Evolutionary conservation across 1,140 invertebrate species (phyloP).

Genomic region (Lamellibrachia luymesi): DNA sequence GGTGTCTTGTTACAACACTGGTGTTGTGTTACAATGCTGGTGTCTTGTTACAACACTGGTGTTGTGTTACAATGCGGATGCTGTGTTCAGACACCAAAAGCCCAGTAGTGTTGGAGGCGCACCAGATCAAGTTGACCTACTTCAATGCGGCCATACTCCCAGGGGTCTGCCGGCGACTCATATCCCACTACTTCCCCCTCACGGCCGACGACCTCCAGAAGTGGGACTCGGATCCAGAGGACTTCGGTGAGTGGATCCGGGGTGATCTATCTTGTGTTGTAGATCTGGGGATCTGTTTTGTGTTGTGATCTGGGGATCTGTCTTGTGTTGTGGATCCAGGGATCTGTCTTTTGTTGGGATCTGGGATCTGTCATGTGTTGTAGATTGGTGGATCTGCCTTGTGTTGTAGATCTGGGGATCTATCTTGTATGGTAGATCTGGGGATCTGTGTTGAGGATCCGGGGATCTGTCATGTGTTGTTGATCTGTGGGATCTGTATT

Average conservation of each 20-base stretch:
- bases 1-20: too few species aligned
- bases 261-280: not conserved
- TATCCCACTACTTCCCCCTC: slow-evolving; percentile 85
- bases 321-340: too few species aligned
- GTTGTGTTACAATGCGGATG: not conserved
- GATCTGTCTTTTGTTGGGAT: too few species aligned
- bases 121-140: slow-evolving; percentile 71
- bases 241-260: slow-evolving; percentile 65
- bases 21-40: too few species aligned
- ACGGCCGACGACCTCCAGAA: slow-evolving; percentile 77
- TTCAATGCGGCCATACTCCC: slow-evolving; percentile 70
- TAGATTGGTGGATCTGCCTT: too few species aligned
- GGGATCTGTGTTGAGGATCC: too few species aligned
- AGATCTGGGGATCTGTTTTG: not conserved
- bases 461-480: too few species aligned
- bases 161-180: slow-evolving; percentile 79
- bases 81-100: slow-evolving; percentile 56
- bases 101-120: slow-evolving; percentile 63
- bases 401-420: too few species aligned
- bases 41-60: too few species aligned
- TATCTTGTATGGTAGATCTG: too few species aligned
- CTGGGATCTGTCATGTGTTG: too few species aligned
- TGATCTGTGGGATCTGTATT: too few species aligned
- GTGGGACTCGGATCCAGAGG: slow-evolving; percentile 90
- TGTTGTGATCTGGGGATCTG: not conserved